A percentile compares a stretch with the other conserved stretches of the same genome.
Evolutionary conservation across 2,797 vertebrate species (phyloP).

Genomic region (Coluber constrictor): DNA sequence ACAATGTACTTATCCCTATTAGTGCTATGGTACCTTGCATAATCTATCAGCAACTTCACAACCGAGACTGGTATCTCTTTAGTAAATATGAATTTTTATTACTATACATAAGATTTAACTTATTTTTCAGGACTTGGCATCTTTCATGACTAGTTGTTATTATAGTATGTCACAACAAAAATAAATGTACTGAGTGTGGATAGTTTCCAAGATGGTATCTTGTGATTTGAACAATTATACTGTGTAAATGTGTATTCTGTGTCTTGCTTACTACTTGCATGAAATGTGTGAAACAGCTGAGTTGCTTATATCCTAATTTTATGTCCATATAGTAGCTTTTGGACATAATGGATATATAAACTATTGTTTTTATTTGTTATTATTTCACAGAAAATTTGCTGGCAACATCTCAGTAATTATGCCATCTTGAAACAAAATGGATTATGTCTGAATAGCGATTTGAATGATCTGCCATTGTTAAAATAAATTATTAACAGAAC

Average conservation of each 20-base stretch:
- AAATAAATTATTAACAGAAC: neutral
- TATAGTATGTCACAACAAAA: neutral
- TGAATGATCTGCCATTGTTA: neutral
- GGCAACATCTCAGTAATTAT: neutral
- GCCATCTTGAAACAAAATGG: neutral
- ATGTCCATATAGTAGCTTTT: neutral
- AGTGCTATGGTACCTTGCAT: neutral
- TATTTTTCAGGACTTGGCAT: neutral
- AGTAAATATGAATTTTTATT: neutral
- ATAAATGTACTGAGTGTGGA: neutral
- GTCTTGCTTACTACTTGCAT: neutral
- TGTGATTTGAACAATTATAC: neutral
- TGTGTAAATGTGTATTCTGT: neutral
- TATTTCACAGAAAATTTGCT: neutral
- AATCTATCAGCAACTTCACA: neutral
- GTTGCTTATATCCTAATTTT: neutral
- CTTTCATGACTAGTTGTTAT: neutral
- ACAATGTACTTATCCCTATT: neutral
- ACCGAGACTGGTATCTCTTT: neutral
- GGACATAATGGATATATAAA: neutral
- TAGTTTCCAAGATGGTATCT: neutral
- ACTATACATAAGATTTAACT: neutral
- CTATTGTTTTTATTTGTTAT: neutral
- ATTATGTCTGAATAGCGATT: neutral
- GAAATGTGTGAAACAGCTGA: neutral